Percentiles rank a stretch among this genome's conserved stretches.
Evolutionary conservation across 2,113 vertebrate species (phyloP).

Genomic region (Rhodinocichla rosea): DNA sequence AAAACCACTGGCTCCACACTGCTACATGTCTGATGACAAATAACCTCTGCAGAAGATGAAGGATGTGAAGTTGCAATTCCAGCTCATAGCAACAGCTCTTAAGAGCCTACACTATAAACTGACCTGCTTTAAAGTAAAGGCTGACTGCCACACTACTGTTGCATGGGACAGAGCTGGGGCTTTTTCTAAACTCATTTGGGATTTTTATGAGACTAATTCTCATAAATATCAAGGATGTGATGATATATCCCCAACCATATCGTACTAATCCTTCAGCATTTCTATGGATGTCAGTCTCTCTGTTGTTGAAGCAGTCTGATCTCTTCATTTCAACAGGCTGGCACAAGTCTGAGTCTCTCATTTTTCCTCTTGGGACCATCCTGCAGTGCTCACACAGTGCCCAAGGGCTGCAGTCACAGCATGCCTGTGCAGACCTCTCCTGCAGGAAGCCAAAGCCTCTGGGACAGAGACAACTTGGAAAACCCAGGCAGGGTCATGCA

Average conservation of each 20-base stretch:
- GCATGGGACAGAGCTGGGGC: background rate
- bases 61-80: background rate
- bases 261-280: background rate
- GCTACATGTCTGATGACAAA: background rate
- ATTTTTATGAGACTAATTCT: constrained; percentile 31
- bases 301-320: background rate
- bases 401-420: background rate
- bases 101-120: background rate
- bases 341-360: background rate
- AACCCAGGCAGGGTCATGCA: background rate
- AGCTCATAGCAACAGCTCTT: background rate
- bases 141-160: background rate
- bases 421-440: background rate
- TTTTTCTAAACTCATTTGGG: background rate
- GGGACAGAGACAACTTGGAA: background rate
- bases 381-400: background rate
- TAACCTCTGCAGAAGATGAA: constrained; percentile 2
- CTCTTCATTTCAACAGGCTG: background rate
- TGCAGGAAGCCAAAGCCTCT: background rate
- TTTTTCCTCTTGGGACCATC: background rate
- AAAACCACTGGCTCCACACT: constrained; percentile 12
- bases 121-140: background rate
- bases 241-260: background rate
- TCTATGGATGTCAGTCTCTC: background rate
- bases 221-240: background rate